Conservation (phyloP, 2,888 invertebrate species). For the Oscheius sp. region DNA sequence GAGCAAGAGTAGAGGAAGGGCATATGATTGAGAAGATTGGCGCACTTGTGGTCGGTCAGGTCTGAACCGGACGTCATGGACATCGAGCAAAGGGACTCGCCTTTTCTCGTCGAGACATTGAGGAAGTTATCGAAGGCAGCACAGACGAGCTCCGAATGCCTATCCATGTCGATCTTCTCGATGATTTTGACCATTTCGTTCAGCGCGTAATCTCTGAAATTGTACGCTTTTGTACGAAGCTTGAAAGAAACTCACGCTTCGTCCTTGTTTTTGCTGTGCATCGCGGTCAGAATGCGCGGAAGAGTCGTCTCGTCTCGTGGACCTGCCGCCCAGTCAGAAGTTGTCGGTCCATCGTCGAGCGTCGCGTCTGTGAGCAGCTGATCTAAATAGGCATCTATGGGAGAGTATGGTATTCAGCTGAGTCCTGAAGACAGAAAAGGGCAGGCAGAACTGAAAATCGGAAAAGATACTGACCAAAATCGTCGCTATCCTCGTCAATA, state of each 20-base stretch:
- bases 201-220: conserved; percentile 48
- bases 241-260: conserved; percentile 42
- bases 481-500: no score
- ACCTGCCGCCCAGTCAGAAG: conserved; percentile 45
- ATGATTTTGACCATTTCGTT: conserved; percentile 49
- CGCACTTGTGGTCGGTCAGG: conserved; percentile 22
- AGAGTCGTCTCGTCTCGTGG: conserved; percentile 44
- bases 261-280: conserved; percentile 42
- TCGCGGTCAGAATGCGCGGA: conserved; percentile 45
- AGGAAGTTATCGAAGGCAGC: conserved; percentile 34
- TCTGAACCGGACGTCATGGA: background rate
- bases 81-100: background rate
- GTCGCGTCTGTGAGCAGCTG: background rate
- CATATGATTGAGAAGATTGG: conserved; percentile 12
- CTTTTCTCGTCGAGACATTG: conserved; percentile 25
- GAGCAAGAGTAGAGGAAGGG: conserved; percentile 27
- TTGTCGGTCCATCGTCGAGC: background rate
- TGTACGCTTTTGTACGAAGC: background rate
- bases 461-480: no score
- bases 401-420: no score
- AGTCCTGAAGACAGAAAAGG: no score
- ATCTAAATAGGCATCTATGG: conserved; percentile 6
- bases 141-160: conserved; percentile 29
- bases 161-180: conserved; percentile 42
- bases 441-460: no score